Evolutionary conservation across 2,113 vertebrate species (phyloP).

Genomic region (Brachirus orientalis): DNA sequence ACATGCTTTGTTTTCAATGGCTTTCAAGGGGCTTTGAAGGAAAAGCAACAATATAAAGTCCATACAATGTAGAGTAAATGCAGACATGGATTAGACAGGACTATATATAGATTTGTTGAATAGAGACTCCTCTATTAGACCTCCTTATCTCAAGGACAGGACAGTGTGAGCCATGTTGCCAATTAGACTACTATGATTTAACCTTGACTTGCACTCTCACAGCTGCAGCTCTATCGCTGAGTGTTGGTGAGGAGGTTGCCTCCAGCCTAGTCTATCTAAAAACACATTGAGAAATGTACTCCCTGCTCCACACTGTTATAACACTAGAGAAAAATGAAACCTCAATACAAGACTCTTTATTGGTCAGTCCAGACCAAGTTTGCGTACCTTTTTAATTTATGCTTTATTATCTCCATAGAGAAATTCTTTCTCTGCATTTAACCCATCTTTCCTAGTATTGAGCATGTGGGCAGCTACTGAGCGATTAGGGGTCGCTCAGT

Average conservation of each 20-base stretch:
- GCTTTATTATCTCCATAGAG: too few species aligned
- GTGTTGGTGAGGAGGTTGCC: constrained; percentile 52
- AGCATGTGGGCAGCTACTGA: too few species aligned
- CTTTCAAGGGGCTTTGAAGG: constrained; percentile 2
- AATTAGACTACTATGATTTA: constrained; percentile 67
- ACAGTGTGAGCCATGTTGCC: constrained; percentile 70
- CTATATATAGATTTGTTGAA: constrained; percentile 71
- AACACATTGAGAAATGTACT: constrained; percentile 32
- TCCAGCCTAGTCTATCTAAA: constrained; percentile 51
- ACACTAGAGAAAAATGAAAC: constrained; percentile 8
- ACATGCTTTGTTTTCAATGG: constrained; percentile 31
- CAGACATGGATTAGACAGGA: constrained; percentile 63
- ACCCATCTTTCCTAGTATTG: too few species aligned
- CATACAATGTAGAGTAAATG: constrained; percentile 45
- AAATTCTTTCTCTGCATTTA: too few species aligned
- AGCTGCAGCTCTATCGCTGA: constrained; percentile 74
- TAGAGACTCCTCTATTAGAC: constrained; percentile 73
- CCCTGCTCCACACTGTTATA: constrained; percentile 14
- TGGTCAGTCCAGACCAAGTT: constrained; percentile 4
- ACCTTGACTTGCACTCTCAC: constrained; percentile 78
- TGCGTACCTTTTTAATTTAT: too few species aligned
- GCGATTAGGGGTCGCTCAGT: too few species aligned
- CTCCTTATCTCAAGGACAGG: constrained; percentile 80
- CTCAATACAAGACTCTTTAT: neutral
- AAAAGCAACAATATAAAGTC: neutral